Conservation (phyloP, 2,888 invertebrate genomes). For the Andrena hattorfiana region DNA sequence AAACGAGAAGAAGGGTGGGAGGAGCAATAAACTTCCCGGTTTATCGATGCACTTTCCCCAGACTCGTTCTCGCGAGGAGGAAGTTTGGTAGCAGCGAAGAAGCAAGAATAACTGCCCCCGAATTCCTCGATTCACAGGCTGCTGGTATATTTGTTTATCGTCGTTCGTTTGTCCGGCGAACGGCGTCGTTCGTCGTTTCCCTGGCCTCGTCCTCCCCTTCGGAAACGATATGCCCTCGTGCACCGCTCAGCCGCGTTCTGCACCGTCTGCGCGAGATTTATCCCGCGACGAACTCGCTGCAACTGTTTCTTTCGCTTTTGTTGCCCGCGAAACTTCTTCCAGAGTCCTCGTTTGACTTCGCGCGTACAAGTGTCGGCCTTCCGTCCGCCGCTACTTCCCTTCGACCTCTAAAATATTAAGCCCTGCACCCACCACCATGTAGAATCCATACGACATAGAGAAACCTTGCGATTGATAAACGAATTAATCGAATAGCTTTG, state of each 20-base stretch:
- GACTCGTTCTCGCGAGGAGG: background rate
- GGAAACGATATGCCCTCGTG: background rate
- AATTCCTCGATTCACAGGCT: background rate
- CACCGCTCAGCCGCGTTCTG: background rate
- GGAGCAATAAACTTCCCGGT: background rate
- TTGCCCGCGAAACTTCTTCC: constrained; percentile 49
- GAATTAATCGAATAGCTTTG: no score
- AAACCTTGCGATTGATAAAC: no score
- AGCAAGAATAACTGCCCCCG: background rate
- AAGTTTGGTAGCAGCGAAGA: background rate
- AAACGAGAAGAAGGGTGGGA: background rate
- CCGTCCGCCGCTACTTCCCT: background rate
- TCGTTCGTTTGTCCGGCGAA: background rate
- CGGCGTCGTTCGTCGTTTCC: constrained; percentile 11
- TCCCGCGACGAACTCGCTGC: constrained; percentile 29
- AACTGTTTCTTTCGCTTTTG: constrained; percentile 49
- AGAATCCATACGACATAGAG: no score
- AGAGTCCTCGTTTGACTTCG: constrained; percentile 30
- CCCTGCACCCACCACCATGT: background rate
- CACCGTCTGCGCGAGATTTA: constrained; percentile 12
- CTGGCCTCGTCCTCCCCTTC: background rate
- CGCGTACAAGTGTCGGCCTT: background rate
- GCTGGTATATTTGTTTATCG: constrained; percentile 32
- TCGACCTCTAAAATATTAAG: background rate
- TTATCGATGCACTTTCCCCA: background rate